These are phyloP conservation scores for Thysanoteuthis rhombus DNA, from an alignment of 2,888 invertebrate genomes.

Conservation along the genomic window DNA sequence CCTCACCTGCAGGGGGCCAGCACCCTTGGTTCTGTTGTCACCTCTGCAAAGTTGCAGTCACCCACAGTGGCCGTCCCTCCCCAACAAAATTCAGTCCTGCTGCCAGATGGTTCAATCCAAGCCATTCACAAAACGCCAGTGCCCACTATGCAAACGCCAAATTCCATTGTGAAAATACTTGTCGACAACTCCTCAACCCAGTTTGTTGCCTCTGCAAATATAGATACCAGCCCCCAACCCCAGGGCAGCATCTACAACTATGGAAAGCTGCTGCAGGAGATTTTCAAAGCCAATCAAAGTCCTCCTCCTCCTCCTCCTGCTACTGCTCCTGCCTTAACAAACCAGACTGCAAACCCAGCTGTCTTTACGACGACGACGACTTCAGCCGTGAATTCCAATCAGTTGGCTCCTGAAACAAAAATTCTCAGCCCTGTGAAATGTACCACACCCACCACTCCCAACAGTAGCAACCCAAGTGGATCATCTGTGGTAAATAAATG, in stretches of 20 bases:
- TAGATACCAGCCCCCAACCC: neutral
- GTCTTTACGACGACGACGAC: too few species aligned
- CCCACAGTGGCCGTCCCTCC: neutral
- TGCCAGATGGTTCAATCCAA: slow-evolving; percentile 21
- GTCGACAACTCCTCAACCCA: slow-evolving; percentile 12
- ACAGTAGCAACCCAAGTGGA: neutral
- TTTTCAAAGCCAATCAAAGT: neutral
- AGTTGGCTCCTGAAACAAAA: neutral
- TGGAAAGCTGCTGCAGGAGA: slow-evolving; percentile 13
- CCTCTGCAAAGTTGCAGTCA: slow-evolving; percentile 15
- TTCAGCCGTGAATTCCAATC: neutral
- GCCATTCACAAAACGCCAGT: neutral
- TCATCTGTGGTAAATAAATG: neutral
- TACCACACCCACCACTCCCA: neutral
- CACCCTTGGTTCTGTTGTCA: neutral
- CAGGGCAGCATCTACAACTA: slow-evolving; percentile 1
- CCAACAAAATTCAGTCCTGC: neutral
- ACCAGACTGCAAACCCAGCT: neutral
- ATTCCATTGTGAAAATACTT: slow-evolving; percentile 21
- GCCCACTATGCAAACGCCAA: slow-evolving; percentile 21
- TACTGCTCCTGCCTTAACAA: slow-evolving; percentile 18
- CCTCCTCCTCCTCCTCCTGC: neutral
- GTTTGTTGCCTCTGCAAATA: neutral
- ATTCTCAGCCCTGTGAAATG: neutral
- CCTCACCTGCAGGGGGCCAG: neutral